phyloP scores from a whole-genome alignment of 30 jellyfish, hydroid and myxozoan species.

The Rhopilema esculentum region DNA sequence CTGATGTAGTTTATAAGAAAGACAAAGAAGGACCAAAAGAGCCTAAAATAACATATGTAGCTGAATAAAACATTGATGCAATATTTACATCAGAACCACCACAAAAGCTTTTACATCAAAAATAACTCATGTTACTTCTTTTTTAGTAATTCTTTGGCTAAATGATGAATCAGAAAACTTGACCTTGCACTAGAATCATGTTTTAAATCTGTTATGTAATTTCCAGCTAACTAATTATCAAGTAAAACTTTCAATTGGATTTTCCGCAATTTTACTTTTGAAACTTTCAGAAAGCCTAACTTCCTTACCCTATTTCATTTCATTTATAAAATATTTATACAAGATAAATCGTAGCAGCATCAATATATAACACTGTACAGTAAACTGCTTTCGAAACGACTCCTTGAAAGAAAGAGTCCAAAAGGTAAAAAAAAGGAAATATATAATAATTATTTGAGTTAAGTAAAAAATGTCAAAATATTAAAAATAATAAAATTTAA shows the following conservation, averaged over 20 bases:
- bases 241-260: background rate
- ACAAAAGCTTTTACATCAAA: background rate
- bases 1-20: background rate
- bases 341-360: too few relatives aligned
- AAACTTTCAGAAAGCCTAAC: background rate
- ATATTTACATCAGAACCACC: background rate
- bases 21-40: background rate
- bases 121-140: background rate
- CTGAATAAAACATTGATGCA: background rate
- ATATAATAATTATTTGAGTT: too few relatives aligned
- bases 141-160: background rate
- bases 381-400: too few relatives aligned
- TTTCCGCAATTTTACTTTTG: background rate
- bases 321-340: too few relatives aligned
- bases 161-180: background rate
- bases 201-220: background rate
- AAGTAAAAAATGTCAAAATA: too few relatives aligned
- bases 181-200: background rate
- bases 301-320: background rate
- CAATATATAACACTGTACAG: too few relatives aligned
- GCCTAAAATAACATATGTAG: background rate
- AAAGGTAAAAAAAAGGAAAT: too few relatives aligned
- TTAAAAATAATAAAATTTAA: too few relatives aligned
- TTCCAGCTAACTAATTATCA: background rate
- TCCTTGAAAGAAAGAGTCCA: too few relatives aligned